Evolutionary conservation across 1,140 invertebrate genomes (phyloP), one percentile per base, ranked within the genome.

Genomic region (Eurosta solidaginis): DNA sequence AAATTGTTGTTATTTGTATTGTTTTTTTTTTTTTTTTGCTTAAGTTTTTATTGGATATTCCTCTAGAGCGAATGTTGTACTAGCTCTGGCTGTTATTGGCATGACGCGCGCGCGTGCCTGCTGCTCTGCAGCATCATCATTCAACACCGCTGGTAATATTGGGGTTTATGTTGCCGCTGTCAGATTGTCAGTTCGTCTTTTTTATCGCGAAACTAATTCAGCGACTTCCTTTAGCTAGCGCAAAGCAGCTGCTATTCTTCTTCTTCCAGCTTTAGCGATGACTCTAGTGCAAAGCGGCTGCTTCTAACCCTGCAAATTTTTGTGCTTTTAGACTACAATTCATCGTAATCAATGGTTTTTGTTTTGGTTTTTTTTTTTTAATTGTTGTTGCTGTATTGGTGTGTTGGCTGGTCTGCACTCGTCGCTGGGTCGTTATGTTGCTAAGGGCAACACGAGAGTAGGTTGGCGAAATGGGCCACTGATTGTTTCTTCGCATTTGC

Each of bases 401-500:
- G 59, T 29, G 33, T 68, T 68, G 33, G 33, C 9, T 68, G 36
- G 59, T 33, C 59, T 68, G 59, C 59, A n/a, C n/a, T n/a, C 59
- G 59, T 42, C 59, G 59, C 59, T 68, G 59, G 33, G 59, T 68
- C 59, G 59, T 40, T 40, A 1, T 68, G 33, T 68, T 47, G 73
- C 73, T 47, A 75, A 47, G 44, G 73, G 73, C 73, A 75, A 75
- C 45, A 17, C 42, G 42, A 47, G 73, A 75, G 73, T 75, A 75
- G 44, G 73, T 75, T 75, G 73, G 73, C 73, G 45, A 75, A 75
- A 49, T 75, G 73, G 73, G 73, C 73, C 73, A 75, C 25, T 49
- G 73, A 68, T 68, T 49, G 45, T 77, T 77, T 45, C 75, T 40
- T 47, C 49, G 47, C 36, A 45, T 27, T 9, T 50, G 47, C 22